Percentiles rank a stretch among this genome's conserved stretches.
These are phyloP conservation scores for Tigriopus japonicus DNA, from an alignment of 1,140 invertebrate species.

Conservation along the genomic window DNA sequence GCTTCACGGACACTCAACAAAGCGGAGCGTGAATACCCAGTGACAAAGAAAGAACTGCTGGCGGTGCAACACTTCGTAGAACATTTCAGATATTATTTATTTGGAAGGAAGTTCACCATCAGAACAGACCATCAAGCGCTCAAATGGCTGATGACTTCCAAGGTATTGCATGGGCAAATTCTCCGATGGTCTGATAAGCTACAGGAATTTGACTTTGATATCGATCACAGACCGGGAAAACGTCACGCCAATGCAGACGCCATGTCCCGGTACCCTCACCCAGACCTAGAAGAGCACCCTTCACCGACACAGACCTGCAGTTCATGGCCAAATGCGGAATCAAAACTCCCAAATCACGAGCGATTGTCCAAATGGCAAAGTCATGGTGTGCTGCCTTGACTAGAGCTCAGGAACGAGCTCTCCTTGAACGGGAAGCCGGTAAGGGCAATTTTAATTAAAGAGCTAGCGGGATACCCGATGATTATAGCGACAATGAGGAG, in stretches of 20 bases:
- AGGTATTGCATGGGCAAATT: not conserved
- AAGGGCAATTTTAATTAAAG: no score
- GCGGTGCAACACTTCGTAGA: not conserved
- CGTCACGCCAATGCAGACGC: not conserved
- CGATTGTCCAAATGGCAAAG: no score
- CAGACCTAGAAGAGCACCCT: not conserved
- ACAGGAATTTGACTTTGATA: not conserved
- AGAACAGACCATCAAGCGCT: not conserved
- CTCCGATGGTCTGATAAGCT: not conserved
- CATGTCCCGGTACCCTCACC: not conserved
- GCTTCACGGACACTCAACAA: not conserved
- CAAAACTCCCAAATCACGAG: no score
- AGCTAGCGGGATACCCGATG: no score
- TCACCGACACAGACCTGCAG: no score
- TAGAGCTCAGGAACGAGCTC: no score
- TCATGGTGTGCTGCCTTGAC: no score
- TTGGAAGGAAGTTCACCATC: not conserved
- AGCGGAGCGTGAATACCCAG: not conserved
- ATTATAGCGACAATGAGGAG: no score
- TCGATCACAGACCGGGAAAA: not conserved
- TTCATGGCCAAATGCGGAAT: no score
- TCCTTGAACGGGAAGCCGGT: no score
- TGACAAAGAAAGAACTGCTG: not conserved
- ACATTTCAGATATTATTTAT: not conserved
- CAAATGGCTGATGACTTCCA: conserved; percentile 2